Conservation (phyloP, 2,113 vertebrate species). For the Sapayoa aenigma region DNA sequence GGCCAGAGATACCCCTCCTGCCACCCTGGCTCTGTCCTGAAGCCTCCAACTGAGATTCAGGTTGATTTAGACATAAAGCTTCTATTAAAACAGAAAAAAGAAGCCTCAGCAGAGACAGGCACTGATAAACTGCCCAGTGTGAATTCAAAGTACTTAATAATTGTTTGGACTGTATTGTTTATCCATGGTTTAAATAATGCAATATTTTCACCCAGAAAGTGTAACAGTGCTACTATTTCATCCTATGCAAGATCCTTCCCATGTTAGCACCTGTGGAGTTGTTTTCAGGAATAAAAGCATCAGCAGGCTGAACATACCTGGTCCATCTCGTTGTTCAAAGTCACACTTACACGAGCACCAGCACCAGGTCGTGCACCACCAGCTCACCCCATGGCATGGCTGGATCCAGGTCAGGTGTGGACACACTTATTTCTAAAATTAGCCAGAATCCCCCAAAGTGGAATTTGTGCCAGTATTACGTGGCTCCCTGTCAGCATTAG, state of each 20-base stretch:
- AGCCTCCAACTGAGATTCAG: not conserved
- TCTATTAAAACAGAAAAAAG: not conserved
- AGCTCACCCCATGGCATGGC: not conserved
- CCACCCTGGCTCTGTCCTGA: not conserved
- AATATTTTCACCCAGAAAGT: not conserved
- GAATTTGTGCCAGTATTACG: not conserved
- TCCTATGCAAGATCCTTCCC: not conserved
- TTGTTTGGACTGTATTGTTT: not conserved
- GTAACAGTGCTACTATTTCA: not conserved
- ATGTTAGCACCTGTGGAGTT: accelerated
- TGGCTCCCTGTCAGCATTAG: not conserved
- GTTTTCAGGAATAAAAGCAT: not conserved
- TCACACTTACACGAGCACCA: not conserved
- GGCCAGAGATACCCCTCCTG: not conserved
- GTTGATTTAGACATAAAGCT: not conserved
- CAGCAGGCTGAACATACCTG: not conserved
- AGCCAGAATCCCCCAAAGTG: not conserved
- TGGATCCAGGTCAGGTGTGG: not conserved
- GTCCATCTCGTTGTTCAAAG: not conserved
- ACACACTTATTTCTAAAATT: not conserved
- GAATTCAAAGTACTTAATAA: not conserved
- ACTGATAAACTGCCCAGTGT: not conserved
- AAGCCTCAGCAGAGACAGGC: not conserved
- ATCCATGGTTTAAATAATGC: not conserved
- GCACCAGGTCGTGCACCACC: not conserved